phyloP scores from a whole-genome alignment of 2,113 vertebrate genomes.

The Calyptomena viridis region DNA sequence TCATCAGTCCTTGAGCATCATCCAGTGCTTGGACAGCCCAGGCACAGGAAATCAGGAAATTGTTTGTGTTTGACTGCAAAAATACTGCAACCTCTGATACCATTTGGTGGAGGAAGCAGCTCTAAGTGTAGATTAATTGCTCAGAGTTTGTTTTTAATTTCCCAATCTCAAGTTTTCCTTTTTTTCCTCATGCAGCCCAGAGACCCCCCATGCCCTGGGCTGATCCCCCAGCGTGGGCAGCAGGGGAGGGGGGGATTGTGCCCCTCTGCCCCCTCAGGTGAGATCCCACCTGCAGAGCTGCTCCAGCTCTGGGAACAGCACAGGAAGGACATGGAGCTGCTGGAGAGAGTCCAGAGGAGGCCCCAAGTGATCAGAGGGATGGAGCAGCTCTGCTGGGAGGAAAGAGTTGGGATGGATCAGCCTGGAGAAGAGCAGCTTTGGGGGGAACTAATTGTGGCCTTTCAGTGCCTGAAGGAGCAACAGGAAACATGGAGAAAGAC shows the following conservation, averaged over 20 bases:
- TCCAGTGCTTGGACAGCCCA: neutral
- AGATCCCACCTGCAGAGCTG: neutral
- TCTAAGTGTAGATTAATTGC: neutral
- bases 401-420: neutral
- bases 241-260: neutral
- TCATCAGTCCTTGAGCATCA: accelerated
- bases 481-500: neutral
- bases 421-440: neutral
- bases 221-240: neutral
- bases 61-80: neutral
- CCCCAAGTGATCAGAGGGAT: neutral
- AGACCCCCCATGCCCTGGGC: neutral
- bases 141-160: neutral
- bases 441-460: neutral
- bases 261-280: neutral
- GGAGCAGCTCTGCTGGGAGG: neutral
- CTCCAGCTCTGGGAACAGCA: neutral
- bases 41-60: constrained; percentile 15
- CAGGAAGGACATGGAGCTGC: neutral
- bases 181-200: neutral
- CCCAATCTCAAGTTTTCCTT: neutral
- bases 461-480: neutral
- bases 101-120: neutral
- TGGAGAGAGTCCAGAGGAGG: neutral
- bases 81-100: neutral